Conservation (phyloP, 2,888 invertebrate genomes). For the Argynnis bischoffii region DNA sequence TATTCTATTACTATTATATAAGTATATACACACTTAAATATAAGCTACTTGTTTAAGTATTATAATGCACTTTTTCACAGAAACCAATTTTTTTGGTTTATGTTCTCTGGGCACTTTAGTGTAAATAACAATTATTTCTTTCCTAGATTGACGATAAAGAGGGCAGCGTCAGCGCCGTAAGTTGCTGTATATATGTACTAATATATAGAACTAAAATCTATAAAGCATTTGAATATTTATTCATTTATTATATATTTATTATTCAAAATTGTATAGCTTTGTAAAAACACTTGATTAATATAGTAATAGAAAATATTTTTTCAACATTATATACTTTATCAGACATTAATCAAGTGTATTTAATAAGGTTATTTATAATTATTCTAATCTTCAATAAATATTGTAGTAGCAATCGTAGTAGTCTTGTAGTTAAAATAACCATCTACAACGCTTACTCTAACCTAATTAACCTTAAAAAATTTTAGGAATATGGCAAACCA, state of each 20-base stretch:
- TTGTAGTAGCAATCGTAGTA: not conserved
- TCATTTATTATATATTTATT: no score
- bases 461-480: slow-evolving; percentile 29
- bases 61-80: not conserved
- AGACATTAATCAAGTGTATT: no score
- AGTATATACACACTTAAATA: not conserved
- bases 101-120: slow-evolving; percentile 7
- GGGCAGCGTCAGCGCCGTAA: slow-evolving; percentile 35
- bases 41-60: not conserved
- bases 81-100: not conserved
- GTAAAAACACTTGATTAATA: not conserved
- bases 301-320: not conserved
- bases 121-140: slow-evolving; percentile 37
- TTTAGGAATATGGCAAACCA: slow-evolving; percentile 30
- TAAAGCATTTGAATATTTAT: no score
- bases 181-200: slow-evolving; percentile 26
- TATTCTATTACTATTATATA: no score
- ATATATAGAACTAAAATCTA: no score
- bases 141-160: slow-evolving; percentile 38
- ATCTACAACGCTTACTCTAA: not conserved
- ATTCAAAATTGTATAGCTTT: not conserved
- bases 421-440: slow-evolving; percentile 1
- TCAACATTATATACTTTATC: not conserved
- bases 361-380: no score
- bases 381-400: no score